Evolutionary conservation across 2,888 invertebrate species (phyloP).

Genomic region (Aphidius colemani): DNA sequence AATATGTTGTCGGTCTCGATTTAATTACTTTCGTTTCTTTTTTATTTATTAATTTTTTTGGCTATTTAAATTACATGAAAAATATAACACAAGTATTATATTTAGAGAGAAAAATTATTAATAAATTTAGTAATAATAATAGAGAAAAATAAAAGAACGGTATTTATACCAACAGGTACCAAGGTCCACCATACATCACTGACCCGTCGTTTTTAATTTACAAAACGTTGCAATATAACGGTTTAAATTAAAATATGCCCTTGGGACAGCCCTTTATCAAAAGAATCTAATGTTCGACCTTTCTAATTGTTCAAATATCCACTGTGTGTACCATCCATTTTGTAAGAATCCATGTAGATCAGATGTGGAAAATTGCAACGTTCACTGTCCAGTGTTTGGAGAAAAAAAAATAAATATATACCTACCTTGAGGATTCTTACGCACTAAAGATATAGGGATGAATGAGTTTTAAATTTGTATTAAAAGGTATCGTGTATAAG

Average conservation of each 20-base stretch:
- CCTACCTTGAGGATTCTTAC: too few relatives aligned
- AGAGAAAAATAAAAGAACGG: too few relatives aligned
- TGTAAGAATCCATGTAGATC: slow-evolving; percentile 36
- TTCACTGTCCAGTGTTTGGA: slow-evolving; percentile 21
- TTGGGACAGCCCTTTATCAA: slow-evolving; percentile 36
- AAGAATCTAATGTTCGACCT: slow-evolving; percentile 25
- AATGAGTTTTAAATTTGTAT: slow-evolving; percentile 22
- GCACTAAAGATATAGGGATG: too few relatives aligned
- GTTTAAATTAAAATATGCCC: slow-evolving; percentile 48
- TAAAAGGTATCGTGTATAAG: slow-evolving; percentile 1
- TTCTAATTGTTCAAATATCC: slow-evolving; percentile 56
- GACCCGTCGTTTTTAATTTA: slow-evolving; percentile 45
- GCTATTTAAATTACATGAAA: too few relatives aligned
- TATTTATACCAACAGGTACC: too few relatives aligned
- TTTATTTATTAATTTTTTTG: too few relatives aligned
- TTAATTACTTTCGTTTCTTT: neutral
- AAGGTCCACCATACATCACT: slow-evolving; percentile 13
- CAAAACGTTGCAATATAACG: slow-evolving; percentile 54
- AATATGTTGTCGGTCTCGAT: neutral
- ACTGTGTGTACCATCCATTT: slow-evolving; percentile 34
- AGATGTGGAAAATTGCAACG: slow-evolving; percentile 43
- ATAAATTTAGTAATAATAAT: too few relatives aligned
- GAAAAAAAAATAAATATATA: too few relatives aligned
- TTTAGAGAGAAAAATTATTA: too few relatives aligned
- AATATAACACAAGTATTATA: too few relatives aligned